Evolutionary conservation across 2,113 vertebrate species (phyloP).

Genomic region (Rhabdornis inornatus): DNA sequence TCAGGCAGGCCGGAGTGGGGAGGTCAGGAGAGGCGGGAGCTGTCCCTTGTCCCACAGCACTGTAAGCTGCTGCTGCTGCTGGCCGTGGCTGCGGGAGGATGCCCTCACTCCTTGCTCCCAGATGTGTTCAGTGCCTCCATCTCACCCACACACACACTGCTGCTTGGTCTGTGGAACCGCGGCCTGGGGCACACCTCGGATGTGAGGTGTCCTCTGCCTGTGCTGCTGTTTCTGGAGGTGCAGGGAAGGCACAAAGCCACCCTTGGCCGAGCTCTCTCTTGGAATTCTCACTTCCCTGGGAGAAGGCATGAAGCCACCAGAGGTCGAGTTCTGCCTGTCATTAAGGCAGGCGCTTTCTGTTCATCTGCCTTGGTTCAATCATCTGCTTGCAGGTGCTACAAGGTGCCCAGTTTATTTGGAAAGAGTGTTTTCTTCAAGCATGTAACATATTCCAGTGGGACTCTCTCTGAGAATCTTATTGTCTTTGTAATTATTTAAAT

Average conservation of each 20-base stretch:
- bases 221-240: not conserved
- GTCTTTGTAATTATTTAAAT: not conserved
- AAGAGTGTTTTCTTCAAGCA: not conserved
- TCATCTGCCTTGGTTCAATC: not conserved
- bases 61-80: not conserved
- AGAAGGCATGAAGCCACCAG: not conserved
- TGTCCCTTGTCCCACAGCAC: not conserved
- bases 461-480: not conserved
- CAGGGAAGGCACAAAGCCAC: not conserved
- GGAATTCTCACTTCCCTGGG: not conserved
- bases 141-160: not conserved
- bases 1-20: not conserved
- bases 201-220: not conserved
- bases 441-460: not conserved
- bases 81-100: not conserved
- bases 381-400: not conserved
- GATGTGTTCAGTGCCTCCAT: not conserved
- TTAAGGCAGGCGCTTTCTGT: not conserved
- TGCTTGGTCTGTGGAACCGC: not conserved
- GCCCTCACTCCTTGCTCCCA: not conserved
- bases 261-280: not conserved
- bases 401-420: not conserved
- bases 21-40: not conserved
- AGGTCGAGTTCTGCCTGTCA: not conserved
- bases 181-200: fast-evolving